A percentile compares a stretch with the other conserved stretches of the same genome.
phyloP scores from a whole-genome alignment of 1,140 invertebrate species.

The Bacillus rossius region DNA sequence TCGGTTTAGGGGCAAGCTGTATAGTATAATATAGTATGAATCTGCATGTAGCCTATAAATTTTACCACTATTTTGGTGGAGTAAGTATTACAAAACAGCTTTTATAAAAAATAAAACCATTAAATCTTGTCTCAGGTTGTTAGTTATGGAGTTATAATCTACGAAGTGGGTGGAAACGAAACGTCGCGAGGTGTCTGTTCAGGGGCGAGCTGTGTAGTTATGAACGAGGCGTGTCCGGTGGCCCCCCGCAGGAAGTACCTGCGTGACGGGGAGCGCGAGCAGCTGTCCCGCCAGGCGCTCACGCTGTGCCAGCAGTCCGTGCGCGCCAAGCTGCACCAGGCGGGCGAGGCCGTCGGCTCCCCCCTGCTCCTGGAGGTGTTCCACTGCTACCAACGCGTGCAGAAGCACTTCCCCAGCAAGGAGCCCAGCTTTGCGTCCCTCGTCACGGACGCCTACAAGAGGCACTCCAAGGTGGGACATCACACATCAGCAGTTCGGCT shows the following conservation, averaged over 20 bases:
- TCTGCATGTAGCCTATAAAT: no score
- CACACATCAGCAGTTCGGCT: no score
- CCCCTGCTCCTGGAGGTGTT: constrained; percentile 2
- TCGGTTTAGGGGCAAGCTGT: no score
- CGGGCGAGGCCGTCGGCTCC: neutral
- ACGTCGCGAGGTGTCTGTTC: no score
- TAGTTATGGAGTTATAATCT: constrained; percentile 8
- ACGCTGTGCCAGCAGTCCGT: constrained; percentile 60
- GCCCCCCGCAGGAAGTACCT: constrained; percentile 61
- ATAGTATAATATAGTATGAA: no score
- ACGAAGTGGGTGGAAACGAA: neutral
- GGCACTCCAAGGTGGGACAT: constrained; percentile 5
- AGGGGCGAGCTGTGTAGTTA: no score
- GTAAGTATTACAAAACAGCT: no score
- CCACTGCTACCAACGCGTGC: constrained; percentile 8
- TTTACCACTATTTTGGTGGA: no score
- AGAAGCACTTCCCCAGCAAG: constrained; percentile 7
- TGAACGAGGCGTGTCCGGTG: no score
- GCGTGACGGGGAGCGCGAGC: constrained; percentile 69
- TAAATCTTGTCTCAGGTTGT: no score
- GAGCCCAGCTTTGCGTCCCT: constrained; percentile 9
- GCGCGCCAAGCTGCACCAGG: constrained; percentile 31
- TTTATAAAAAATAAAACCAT: no score
- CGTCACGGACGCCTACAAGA: constrained; percentile 6
- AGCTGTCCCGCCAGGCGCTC: constrained; percentile 67